phyloP scores from a whole-genome alignment of 2,797 vertebrate species.

The Mergus octosetaceus region DNA sequence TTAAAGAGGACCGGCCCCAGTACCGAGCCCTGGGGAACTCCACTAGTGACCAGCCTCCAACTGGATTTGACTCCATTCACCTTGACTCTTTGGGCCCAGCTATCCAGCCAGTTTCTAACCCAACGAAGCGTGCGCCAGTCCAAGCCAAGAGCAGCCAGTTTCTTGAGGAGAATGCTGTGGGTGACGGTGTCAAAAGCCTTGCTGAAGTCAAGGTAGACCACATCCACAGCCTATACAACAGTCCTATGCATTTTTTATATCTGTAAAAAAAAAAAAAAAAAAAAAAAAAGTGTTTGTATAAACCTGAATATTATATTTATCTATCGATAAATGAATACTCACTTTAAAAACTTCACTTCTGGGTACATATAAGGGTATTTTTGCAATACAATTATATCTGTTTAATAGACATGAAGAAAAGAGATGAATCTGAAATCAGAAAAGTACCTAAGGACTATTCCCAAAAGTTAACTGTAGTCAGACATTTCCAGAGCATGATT shows the following conservation, averaged over 20 bases:
- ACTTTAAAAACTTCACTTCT: slow-evolving; percentile 8
- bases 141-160: no score
- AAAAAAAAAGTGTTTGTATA: neutral
- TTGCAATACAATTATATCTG: neutral
- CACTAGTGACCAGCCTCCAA: no score
- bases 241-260: neutral
- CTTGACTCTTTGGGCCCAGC: no score
- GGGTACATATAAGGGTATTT: neutral
- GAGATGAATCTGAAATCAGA: neutral
- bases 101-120: no score
- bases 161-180: no score
- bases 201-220: no score
- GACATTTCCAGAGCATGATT: slow-evolving; percentile 7
- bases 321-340: neutral
- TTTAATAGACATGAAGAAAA: slow-evolving; percentile 27
- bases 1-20: no score
- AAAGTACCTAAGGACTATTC: slow-evolving; percentile 1
- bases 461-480: slow-evolving; percentile 12
- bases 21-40: no score
- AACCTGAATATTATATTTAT: neutral
- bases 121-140: no score
- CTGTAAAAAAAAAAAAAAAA: neutral
- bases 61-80: no score
- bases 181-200: no score
- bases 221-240: neutral